Evolutionary conservation across 1,140 invertebrate species (phyloP).

Genomic region (Saccostrea cuccullata): DNA sequence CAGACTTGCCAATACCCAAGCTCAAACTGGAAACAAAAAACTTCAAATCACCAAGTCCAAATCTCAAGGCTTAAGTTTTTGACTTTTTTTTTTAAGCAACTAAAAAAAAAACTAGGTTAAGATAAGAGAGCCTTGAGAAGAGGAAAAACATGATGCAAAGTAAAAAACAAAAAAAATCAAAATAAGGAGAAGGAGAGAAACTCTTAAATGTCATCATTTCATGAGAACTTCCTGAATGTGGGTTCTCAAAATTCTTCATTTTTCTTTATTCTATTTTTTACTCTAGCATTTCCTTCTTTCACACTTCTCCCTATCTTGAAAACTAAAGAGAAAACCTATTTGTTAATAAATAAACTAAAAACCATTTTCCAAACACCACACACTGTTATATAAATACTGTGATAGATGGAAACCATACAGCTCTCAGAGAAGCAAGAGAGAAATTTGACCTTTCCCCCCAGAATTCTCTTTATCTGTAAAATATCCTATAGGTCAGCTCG

Average conservation of each 20-base stretch:
- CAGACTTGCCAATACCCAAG: constrained; percentile 7
- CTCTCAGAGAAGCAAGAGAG: neutral
- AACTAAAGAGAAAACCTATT: neutral
- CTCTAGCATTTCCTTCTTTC: neutral
- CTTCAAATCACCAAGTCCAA: neutral
- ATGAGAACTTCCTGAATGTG: constrained; percentile 2
- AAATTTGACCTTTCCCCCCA: neutral
- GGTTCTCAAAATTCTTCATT: neutral
- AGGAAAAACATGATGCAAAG: constrained; percentile 11
- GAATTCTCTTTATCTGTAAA: neutral
- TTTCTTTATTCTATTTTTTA: neutral
- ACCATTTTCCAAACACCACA: constrained; percentile 17
- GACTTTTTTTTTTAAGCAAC: neutral
- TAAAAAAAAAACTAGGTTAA: neutral
- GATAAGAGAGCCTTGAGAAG: neutral
- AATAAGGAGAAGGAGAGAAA: neutral
- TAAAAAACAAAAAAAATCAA: neutral
- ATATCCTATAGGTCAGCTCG: constrained; percentile 2
- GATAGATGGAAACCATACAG: neutral
- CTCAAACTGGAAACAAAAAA: constrained; percentile 33
- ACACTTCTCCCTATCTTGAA: neutral
- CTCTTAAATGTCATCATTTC: neutral
- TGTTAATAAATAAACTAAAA: constrained; percentile 32
- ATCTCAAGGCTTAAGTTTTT: constrained; percentile 9
- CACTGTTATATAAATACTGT: constrained; percentile 29